A percentile compares a stretch with the other conserved stretches of the same genome.
phyloP scores from a whole-genome alignment of 2,113 vertebrate genomes.

The Trogon surrucura region DNA sequence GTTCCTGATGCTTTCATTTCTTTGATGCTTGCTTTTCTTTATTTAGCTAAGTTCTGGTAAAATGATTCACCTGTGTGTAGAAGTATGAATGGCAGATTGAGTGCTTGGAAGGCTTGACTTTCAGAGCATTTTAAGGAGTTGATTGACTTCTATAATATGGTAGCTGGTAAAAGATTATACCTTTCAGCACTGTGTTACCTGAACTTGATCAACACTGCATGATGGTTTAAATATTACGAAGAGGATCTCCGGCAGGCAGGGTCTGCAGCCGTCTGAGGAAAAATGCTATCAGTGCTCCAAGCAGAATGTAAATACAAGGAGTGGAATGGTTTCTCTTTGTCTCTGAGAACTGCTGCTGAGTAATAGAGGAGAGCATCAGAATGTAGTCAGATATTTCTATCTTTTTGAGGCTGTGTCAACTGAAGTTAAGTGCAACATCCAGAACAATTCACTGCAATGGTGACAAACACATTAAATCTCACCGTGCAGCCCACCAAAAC shows the following conservation, averaged over 20 bases:
- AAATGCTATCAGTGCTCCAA: background rate
- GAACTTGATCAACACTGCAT: slow-evolving; percentile 30
- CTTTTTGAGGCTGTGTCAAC: background rate
- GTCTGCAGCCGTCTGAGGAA: background rate
- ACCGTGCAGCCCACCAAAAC: background rate
- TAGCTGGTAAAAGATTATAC: slow-evolving; percentile 67
- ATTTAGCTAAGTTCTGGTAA: slow-evolving; percentile 47
- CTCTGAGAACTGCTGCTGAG: background rate
- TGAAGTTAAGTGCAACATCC: background rate
- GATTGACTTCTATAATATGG: slow-evolving; percentile 54
- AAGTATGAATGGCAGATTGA: slow-evolving; percentile 64
- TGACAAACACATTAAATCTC: background rate
- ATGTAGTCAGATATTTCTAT: background rate
- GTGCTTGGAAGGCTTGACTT: slow-evolving; percentile 53
- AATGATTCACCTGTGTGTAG: slow-evolving; percentile 65
- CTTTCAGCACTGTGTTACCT: slow-evolving; percentile 55
- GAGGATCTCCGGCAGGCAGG: background rate
- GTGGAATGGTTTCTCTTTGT: background rate
- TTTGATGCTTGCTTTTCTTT: slow-evolving; percentile 58
- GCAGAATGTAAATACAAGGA: background rate
- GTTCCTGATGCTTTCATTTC: slow-evolving; percentile 34
- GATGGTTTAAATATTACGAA: slow-evolving; percentile 58
- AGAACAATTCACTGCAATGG: background rate
- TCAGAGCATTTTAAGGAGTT: slow-evolving; percentile 38
- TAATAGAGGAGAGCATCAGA: background rate